Conservation (phyloP, 2,113 vertebrate genomes). For the Eulemur rufifrons region DNA sequence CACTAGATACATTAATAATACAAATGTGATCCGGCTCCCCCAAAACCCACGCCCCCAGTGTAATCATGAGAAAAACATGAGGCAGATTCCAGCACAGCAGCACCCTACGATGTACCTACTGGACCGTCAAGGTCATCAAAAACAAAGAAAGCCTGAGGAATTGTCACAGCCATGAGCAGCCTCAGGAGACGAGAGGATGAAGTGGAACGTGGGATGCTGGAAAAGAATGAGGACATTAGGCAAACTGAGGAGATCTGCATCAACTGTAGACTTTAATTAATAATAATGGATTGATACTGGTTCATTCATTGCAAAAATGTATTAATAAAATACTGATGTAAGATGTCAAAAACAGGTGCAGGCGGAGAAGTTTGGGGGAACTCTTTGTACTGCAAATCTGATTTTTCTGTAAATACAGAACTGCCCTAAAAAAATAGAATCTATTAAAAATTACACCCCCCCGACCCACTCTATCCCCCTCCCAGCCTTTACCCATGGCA, state of each 20-base stretch:
- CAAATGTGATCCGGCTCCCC: neutral
- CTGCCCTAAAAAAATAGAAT: neutral
- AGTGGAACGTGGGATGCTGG: neutral
- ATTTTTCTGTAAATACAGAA: constrained; percentile 2
- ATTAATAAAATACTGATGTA: neutral
- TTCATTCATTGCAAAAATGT: neutral
- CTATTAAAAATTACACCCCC: neutral
- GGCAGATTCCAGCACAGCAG: neutral
- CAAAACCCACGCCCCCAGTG: neutral
- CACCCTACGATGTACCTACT: neutral
- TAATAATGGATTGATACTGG: neutral
- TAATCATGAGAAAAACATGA: neutral
- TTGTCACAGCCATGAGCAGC: neutral
- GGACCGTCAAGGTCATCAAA: neutral
- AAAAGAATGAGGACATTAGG: neutral
- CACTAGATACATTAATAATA: neutral
- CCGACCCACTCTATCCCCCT: neutral
- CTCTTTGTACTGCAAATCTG: neutral
- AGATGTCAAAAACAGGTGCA: neutral
- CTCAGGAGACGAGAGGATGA: neutral
- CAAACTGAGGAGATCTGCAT: neutral
- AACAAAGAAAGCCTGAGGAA: neutral
- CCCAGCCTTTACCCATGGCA: neutral
- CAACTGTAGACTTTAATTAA: neutral
- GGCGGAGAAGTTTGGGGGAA: neutral